Evolutionary conservation across 2,797 vertebrate genomes (phyloP), one percentile per base, ranked within the genome.

Genomic region (Erethizon dorsatum): DNA sequence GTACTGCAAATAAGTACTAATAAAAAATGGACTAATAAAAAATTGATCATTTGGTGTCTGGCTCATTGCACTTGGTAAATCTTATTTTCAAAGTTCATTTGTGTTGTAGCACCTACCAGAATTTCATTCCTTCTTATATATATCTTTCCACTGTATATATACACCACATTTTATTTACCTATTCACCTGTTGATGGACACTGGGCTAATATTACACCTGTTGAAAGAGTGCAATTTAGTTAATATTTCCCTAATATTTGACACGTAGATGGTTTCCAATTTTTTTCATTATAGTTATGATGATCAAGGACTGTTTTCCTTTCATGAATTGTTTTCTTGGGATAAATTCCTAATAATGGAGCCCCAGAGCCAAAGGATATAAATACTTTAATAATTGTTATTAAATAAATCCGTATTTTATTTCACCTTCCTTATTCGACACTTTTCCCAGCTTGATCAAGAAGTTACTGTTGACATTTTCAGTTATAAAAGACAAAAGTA

Each of bases 311-410:
- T 71, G 26, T 69, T 94, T 69, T 87, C 52, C 47, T 91, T 93
- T 83, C n/a, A 89, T 79, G 31, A 87, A 65, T 61, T 93, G n/a
- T 57, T 93, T 91, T 59, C 37, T 88, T 57, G 71, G 45, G 41
- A 93, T 89, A 95, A 97, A 87, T 61, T 92, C 61, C 65, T 96
- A 93, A 54, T 69, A 96, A 54, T 56, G 3, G 75, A 88, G 82
- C 78, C 28, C 84, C 52, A 87, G 80, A 89, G 50, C 24, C 63
- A 90, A 59, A 94, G 28, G 56, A 57, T 31, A 59, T 59, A 26
- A 67, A 75, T 82, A 71, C 12, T 54, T 88, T 52, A n/a, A n/a
- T 57, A 33, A 17, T 91, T 91, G 45, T 71, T 69, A 71, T 45
- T 91, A 95, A 92, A 73, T 57, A 88, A 56, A 86, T 78, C 2